A percentile compares a stretch with the other conserved stretches of the same genome.
phyloP scores from a whole-genome alignment of 2,888 invertebrate genomes.

The Ypsolopha scabrella region DNA sequence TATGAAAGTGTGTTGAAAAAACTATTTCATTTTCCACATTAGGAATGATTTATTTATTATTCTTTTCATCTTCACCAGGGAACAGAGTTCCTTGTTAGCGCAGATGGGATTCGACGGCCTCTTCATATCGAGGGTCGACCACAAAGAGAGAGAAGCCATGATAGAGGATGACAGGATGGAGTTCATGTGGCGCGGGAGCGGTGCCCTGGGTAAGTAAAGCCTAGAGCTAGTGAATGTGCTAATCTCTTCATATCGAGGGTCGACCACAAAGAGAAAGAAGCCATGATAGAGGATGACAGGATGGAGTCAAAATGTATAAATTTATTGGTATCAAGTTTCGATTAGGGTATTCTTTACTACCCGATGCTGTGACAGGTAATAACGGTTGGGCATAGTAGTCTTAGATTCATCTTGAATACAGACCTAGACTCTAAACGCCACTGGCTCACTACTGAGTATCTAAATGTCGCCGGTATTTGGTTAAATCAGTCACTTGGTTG shows the following conservation, averaged over 20 bases:
- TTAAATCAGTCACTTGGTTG: too few relatives aligned
- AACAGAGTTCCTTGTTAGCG: constrained; percentile 55
- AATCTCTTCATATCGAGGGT: constrained; percentile 76
- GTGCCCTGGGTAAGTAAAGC: constrained; percentile 53
- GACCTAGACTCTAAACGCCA: too few relatives aligned
- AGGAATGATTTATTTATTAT: neutral
- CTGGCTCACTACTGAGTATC: too few relatives aligned
- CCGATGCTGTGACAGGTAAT: too few relatives aligned
- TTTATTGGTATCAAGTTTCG: too few relatives aligned
- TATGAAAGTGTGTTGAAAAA: too few relatives aligned
- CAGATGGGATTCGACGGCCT: constrained; percentile 80
- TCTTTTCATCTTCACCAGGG: constrained; percentile 18
- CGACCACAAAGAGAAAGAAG: constrained; percentile 74
- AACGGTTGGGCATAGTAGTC: too few relatives aligned
- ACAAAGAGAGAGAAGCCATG: constrained; percentile 72
- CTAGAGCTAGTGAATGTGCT: too few relatives aligned
- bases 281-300: constrained; percentile 66
- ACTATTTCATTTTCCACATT: neutral
- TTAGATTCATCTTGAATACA: too few relatives aligned
- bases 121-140: constrained; percentile 78
- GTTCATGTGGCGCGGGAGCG: constrained; percentile 77
- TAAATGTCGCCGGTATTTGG: too few relatives aligned
- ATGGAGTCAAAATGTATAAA: too few relatives aligned
- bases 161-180: constrained; percentile 73
- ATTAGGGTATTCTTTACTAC: too few relatives aligned